Conservation (phyloP, 1,140 invertebrate species). For the Cherax quadricarinatus region DNA sequence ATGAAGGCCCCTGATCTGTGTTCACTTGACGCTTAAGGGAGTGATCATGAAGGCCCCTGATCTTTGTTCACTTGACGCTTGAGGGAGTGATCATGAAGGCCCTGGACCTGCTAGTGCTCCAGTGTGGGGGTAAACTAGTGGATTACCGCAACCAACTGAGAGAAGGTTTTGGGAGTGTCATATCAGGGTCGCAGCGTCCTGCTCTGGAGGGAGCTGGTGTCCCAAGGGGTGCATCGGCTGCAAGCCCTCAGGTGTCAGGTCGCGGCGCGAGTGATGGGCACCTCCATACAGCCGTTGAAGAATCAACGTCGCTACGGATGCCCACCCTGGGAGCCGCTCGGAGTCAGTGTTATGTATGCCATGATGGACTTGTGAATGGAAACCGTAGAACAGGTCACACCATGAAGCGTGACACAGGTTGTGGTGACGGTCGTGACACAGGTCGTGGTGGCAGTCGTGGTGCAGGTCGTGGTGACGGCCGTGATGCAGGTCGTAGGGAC, state of each 20-base stretch:
- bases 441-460: no score
- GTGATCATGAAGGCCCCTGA: no score
- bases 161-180: conserved; percentile 1
- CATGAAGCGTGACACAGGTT: no score
- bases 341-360: not conserved
- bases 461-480: no score
- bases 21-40: no score
- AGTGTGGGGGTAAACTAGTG: conserved; percentile 41
- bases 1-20: conserved; percentile 58
- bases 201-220: not conserved
- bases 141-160: not conserved
- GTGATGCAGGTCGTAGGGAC: no score
- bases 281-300: not conserved
- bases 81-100: conserved; percentile 52
- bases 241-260: no score
- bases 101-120: conserved; percentile 56
- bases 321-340: not conserved
- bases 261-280: not conserved
- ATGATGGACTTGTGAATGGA: not conserved
- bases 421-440: no score
- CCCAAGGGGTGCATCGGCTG: not conserved
- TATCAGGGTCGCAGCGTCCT: not conserved
- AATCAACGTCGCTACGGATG: no score
- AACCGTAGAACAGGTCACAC: no score
- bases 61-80: not conserved